phyloP scores from a whole-genome alignment of 2,888 invertebrate genomes.

The Nephrotoma appendiculata region DNA sequence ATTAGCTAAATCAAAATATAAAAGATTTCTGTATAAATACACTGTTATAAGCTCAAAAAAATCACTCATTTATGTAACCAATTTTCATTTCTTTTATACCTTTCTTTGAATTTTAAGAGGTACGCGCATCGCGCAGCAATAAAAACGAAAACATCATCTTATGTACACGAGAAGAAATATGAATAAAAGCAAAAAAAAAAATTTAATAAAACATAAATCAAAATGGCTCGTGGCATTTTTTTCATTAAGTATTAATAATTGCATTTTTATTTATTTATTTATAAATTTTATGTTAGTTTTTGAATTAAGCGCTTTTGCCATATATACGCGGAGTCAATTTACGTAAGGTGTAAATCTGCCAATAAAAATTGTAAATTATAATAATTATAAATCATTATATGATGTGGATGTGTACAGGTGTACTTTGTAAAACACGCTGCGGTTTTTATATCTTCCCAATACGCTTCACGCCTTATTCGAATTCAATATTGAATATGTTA shows the following conservation, averaged over 20 bases:
- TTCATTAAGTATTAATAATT: constrained; percentile 3
- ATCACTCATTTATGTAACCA: background rate
- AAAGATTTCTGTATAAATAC: background rate
- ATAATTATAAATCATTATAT: background rate
- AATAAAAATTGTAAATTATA: background rate
- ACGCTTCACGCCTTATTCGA: too few species aligned
- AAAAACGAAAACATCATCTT: background rate
- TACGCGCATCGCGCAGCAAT: background rate
- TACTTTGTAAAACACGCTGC: too few species aligned
- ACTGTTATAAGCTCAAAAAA: background rate
- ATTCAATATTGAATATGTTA: too few species aligned
- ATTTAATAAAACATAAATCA: background rate
- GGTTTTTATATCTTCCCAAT: too few species aligned
- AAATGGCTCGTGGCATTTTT: constrained; percentile 4
- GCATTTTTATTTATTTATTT: background rate
- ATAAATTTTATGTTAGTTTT: background rate
- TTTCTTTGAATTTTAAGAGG: background rate
- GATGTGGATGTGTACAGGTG: background rate
- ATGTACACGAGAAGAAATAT: background rate
- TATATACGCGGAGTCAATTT: background rate
- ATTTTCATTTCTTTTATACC: background rate
- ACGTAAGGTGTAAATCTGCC: background rate
- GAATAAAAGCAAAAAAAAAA: background rate
- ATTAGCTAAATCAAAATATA: background rate
- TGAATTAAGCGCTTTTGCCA: background rate